Evolutionary conservation across 2,888 invertebrate species (phyloP), one percentile per base, ranked within the genome.

Genomic region (Trissolcus japonicus): DNA sequence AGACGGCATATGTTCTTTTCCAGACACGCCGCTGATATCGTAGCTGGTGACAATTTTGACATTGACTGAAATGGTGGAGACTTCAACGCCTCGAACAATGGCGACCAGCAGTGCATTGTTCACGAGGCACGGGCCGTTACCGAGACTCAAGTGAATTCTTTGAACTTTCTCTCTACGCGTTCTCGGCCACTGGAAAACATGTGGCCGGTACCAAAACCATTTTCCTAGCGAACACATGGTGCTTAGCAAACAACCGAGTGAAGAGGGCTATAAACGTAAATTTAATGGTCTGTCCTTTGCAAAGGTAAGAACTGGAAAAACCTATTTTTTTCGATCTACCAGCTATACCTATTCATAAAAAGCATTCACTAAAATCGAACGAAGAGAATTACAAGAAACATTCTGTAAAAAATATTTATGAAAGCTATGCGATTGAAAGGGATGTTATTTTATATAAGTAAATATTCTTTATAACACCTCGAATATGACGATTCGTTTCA

Each of bases 241-340:
- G 60, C n/a, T 63, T n/a, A 41, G 60, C 60, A 65, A 77, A 73
- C 65, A 68, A 63, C 68, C 60, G 55, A 72, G 59, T 73, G 60
- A 60, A 67, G 71, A 77, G 63, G 35, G 14, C 71, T 55, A 72
- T 77, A 77, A 77, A 63, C 59, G 75, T 68, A 63, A 63, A 63
- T 68, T 35, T 56, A 62, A 67, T 62, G 66, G 59, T 51, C 35
- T 62, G 29, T 35, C 62, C 19, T 61, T 43, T 50, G 50, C 9
- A 48, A 56, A 65, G 17, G 41, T 50, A 57, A 16, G 40, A 51
- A 40, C 48, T 40, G 57, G 17, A n/a, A 43, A 21, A 56, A 40
- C 41, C 7, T 40, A 41, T 40, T 56, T 56, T 41, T 54, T 53
- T 13, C 35, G 25, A 35, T 35, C 9, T 35, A 35, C 19, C 6